These are phyloP conservation scores for Ophioninae sp. DNA, from an alignment of 2,888 invertebrate genomes.

Conservation along the genomic window DNA sequence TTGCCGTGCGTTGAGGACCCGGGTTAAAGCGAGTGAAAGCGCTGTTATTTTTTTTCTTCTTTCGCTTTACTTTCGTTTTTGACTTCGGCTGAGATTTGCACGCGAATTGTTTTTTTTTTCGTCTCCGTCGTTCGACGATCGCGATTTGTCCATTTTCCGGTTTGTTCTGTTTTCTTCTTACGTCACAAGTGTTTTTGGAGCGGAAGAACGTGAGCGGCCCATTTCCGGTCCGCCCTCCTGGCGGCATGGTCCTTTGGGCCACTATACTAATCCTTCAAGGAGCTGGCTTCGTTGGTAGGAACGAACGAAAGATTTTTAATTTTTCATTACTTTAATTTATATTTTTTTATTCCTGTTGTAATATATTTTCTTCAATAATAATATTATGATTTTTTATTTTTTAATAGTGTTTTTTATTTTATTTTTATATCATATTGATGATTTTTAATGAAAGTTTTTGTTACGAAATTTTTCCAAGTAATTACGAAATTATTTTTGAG, in stretches of 20 bases:
- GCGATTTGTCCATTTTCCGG: neutral
- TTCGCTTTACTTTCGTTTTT: neutral
- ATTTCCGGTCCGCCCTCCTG: constrained; percentile 81
- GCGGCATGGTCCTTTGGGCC: constrained; percentile 84
- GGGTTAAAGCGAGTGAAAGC: constrained; percentile 44
- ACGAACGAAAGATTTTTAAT: neutral
- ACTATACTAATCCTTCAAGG: constrained; percentile 83
- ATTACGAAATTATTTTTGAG: too few relatives aligned
- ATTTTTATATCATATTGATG: too few relatives aligned
- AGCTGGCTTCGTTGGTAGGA: constrained; percentile 83
- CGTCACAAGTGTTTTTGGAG: constrained; percentile 68
- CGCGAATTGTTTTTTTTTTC: neutral
- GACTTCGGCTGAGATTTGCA: neutral
- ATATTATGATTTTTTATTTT: neutral
- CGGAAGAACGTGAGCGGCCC: constrained; percentile 76
- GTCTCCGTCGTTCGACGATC: neutral
- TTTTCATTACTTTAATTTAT: neutral
- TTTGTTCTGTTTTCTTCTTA: neutral
- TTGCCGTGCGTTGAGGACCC: constrained; percentile 58
- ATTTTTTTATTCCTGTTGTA: too few relatives aligned
- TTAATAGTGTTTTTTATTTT: too few relatives aligned
- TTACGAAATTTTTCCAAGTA: too few relatives aligned
- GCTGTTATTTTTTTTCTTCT: neutral
- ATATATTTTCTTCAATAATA: neutral
- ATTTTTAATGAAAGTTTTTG: too few relatives aligned